Percentiles rank a stretch among this genome's conserved stretches.
phyloP scores from a whole-genome alignment of 2,113 vertebrate species.

The Morphnarchus princeps region DNA sequence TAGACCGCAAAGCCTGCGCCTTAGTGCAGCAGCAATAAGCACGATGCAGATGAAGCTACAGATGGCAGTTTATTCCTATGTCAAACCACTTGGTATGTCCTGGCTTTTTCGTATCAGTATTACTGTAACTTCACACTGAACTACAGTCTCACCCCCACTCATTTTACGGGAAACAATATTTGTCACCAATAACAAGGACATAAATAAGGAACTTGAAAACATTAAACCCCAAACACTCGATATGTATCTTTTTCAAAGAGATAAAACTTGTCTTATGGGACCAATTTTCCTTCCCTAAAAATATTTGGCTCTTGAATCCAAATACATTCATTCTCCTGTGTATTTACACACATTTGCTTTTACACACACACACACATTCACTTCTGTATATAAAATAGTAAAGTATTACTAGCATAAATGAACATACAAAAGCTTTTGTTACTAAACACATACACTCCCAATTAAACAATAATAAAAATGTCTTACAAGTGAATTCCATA shows the following conservation, averaged over 20 bases:
- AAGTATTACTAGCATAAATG: not conserved
- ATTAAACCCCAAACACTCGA: not conserved
- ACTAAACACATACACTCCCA: not conserved
- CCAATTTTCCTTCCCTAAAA: not conserved
- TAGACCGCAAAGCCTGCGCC: not conserved
- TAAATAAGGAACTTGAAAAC: not conserved
- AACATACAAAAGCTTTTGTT: not conserved
- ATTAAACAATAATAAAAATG: not conserved
- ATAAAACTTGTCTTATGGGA: not conserved
- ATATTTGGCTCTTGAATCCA: not conserved
- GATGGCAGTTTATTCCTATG: not conserved
- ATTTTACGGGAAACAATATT: not conserved
- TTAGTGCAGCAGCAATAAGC: not conserved
- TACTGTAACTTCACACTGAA: not conserved
- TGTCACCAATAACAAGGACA: not conserved
- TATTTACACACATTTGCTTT: not conserved
- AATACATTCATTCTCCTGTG: not conserved
- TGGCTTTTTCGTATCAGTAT: rapidly evolving
- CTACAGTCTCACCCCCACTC: not conserved
- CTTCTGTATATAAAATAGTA: not conserved
- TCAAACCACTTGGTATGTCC: not conserved
- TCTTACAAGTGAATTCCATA: not conserved
- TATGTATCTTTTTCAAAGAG: not conserved
- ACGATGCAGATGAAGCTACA: rapidly evolving
- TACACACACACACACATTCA: not conserved